These are phyloP conservation scores for Thereva nobilitata DNA, from an alignment of 2,888 invertebrate genomes.

Conservation along the genomic window DNA sequence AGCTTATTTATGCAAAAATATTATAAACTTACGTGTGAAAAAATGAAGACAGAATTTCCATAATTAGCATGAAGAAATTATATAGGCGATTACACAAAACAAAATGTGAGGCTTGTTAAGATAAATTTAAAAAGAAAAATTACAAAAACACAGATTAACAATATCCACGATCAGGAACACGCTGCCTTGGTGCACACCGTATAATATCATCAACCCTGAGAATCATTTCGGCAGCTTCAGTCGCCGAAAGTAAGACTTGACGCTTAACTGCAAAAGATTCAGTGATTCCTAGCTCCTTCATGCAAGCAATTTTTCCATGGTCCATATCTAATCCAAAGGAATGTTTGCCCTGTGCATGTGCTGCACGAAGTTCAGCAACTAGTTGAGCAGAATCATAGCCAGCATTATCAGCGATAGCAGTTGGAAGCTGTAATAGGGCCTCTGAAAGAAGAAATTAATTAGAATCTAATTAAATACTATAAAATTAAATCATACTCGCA, in stretches of 20 bases:
- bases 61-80: not conserved
- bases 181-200: slow-evolving; percentile 84
- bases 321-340: slow-evolving; percentile 79
- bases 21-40: not conserved
- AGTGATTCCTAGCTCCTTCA: slow-evolving; percentile 88
- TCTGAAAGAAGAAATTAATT: slow-evolving; percentile 46
- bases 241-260: slow-evolving; percentile 90
- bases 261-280: slow-evolving; percentile 97
- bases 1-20: not conserved
- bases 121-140: not conserved
- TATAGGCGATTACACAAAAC: not conserved
- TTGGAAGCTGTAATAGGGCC: slow-evolving; percentile 88
- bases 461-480: not conserved
- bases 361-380: slow-evolving; percentile 87
- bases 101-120: no score
- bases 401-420: slow-evolving; percentile 97
- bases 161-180: slow-evolving; percentile 80
- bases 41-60: not conserved
- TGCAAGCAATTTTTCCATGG: slow-evolving; percentile 83
- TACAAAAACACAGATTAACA: slow-evolving; percentile 47
- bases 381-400: slow-evolving; percentile 97
- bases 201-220: slow-evolving; percentile 97
- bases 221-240: slow-evolving; percentile 99
- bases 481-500: slow-evolving; percentile 62
- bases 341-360: slow-evolving; percentile 82